Evolutionary conservation across 2,888 invertebrate genomes (phyloP), one percentile per base, ranked within the genome.

Genomic region (Penaeus monodon): DNA sequence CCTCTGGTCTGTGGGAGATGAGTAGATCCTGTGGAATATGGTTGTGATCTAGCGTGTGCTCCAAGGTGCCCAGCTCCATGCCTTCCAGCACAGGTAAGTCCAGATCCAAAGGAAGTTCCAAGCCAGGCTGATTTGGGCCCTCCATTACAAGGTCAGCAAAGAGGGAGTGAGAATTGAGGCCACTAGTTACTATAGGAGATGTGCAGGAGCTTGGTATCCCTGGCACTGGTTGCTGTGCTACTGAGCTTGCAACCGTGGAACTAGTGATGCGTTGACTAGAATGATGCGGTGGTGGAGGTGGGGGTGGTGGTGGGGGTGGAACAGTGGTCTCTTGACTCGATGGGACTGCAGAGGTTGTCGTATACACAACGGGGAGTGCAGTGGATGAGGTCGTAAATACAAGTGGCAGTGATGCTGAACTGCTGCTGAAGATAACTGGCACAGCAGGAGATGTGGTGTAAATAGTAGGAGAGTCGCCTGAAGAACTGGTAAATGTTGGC

Each of bases 141-240:
- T 90, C 90, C 90, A 90, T 88, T 70, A 90, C 88, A 14, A 90
- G 85, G 73, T 88, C 88, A n/a, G 90, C 90, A 78, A 90, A 90
- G 14, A 88, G 81, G 29, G 88, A 90, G 64, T 79, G 73, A 27
- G 87, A 87, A 49, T 78, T 78, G 24, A 81, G 68, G 64, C 85
- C 79, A 65, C 85, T 74, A n/a, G 44, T 68, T 27, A 57, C 80
- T n/a, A 74, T 74, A 64, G 85, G 85, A 14, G 86, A 83, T 29
- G 78, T 44, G 65, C 82, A 81, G 44, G 83, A 78, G 68, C 57
- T 57, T 57, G 57, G 57, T 17, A 57, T 57, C 57, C 57, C 57
- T 17, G 57, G 57, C 57, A 57, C 57, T 20, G 1, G 57, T 20
- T 57, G 57, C 57, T 57, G 73, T 66, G 44, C 81, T 81, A 57